Evolutionary conservation across 2,113 vertebrate genomes (phyloP).

Genomic region (Laterallus jamaicensis): DNA sequence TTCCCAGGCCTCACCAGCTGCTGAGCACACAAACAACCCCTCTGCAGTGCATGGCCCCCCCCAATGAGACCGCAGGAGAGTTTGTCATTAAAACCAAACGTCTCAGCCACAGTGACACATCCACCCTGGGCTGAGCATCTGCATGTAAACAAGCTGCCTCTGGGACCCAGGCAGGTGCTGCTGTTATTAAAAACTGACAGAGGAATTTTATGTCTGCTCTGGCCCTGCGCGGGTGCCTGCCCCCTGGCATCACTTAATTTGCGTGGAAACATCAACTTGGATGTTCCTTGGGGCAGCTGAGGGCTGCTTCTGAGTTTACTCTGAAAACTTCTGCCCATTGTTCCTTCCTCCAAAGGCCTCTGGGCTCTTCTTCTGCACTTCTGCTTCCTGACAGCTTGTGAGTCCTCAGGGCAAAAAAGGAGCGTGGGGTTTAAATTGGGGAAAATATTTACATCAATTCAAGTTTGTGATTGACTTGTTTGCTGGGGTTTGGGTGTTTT

Average conservation of each 20-base stretch:
- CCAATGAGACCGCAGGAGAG: neutral
- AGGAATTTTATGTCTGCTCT: neutral
- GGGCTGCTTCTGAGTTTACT: neutral
- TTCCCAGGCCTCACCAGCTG: accelerated
- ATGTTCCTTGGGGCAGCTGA: neutral
- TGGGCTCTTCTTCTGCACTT: neutral
- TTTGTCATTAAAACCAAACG: neutral
- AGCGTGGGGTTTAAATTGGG: neutral
- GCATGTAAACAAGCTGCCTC: neutral
- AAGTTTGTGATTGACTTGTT: neutral
- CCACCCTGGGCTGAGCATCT: neutral
- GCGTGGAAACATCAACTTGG: neutral
- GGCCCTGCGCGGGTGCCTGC: neutral
- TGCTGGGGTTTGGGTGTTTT: neutral
- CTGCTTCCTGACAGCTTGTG: neutral
- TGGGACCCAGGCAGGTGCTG: neutral
- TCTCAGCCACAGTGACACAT: neutral
- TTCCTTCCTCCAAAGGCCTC: neutral
- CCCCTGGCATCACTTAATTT: accelerated
- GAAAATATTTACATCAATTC: neutral
- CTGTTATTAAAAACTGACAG: neutral
- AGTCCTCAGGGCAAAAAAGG: neutral
- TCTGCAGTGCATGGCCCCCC: accelerated
- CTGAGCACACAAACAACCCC: accelerated
- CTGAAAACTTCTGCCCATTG: neutral